Base-by-base conservation (phyloP, 2,797 vertebrate genomes). In the Selene dorsalis region DNA sequence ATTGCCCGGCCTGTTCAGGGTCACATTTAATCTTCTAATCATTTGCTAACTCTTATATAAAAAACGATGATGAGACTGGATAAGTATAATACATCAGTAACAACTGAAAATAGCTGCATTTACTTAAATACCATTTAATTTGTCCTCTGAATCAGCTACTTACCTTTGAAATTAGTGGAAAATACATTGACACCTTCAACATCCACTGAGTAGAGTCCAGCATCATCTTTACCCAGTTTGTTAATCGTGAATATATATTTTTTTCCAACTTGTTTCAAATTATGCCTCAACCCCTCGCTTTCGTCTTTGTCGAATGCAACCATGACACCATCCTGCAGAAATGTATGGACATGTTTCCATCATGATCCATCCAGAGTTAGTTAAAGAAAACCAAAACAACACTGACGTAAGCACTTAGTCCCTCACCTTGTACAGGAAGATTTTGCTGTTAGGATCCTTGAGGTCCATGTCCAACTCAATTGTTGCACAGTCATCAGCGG, bases 351-450 rank as follows among this genome's bases (percentile, higher is more conserved):
- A 74, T 45, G 10, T 78, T n/a, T 20, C 1, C 4, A 22, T 68
- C 22, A 69, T 35, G 3, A 55, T 47, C 6, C 32, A 20, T 41
- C 4, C 18, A 50, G 4, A 41, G 8, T 4, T 41, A 2, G 43
- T 22, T 6, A 17, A 41, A 41, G 28, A 38, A 1, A 24, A 12
- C 11, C 32, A 59, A 6, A 0, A n/a, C 20, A 0, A 18, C 18
- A n/a, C 2, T 5, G 0, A 12, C 53, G 22, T 13, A 2, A 35
- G 17, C 0, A 43, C 18, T 47, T 28, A 6, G 12, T 28, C 1
- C 6, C 92, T 94, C 80, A 97, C 97, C 96, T 98, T 98, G 39
- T 96, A 97, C 64, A 98, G 87, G 63, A 93, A 96, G 47, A 99
- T 84, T 38, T 94, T 96, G 94, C 94, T 97, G 57, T 26, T 74